These are phyloP conservation scores for Calosoma granatense DNA, from an alignment of 1,140 invertebrate genomes.

Conservation along the genomic window DNA sequence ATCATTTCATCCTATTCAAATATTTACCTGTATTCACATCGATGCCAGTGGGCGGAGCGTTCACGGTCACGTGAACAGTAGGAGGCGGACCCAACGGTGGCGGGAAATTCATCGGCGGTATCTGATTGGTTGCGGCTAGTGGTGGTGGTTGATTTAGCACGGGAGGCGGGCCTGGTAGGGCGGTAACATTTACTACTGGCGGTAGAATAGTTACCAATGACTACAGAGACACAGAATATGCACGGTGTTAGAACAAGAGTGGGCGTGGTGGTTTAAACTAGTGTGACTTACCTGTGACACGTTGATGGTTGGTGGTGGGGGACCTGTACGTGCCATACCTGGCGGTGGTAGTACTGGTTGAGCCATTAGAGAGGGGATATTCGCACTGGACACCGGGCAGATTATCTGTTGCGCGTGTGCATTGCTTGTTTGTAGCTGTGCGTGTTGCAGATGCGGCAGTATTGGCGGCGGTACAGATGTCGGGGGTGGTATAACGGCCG, in stretches of 20 bases:
- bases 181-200: slow-evolving; percentile 8
- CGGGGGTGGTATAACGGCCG: not conserved
- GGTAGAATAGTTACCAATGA: not conserved
- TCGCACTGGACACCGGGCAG: slow-evolving; percentile 16
- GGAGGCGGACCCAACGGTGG: slow-evolving; percentile 28
- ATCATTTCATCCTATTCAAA: too few relatives aligned
- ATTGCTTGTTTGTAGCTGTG: not conserved
- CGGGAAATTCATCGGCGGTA: slow-evolving; percentile 37
- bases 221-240: not conserved
- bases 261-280: not conserved
- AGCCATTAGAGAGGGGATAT: slow-evolving; percentile 32
- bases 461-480: slow-evolving; percentile 12
- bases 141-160: slow-evolving; percentile 6
- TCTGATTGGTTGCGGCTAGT: slow-evolving; percentile 24
- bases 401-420: not conserved
- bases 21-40: slow-evolving; percentile 27
- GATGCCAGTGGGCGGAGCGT: slow-evolving; percentile 20
- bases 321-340: slow-evolving; percentile 35
- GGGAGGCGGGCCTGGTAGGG: slow-evolving; percentile 1
- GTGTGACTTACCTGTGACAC: not conserved
- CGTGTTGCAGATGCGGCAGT: not conserved
- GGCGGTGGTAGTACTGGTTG: slow-evolving; percentile 35
- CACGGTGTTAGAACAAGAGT: not conserved
- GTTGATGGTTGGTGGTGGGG: slow-evolving; percentile 20
- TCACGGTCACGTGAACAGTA: slow-evolving; percentile 21